Base-by-base conservation (phyloP, 2,113 vertebrate species). In the Diglossa brunneiventris region DNA sequence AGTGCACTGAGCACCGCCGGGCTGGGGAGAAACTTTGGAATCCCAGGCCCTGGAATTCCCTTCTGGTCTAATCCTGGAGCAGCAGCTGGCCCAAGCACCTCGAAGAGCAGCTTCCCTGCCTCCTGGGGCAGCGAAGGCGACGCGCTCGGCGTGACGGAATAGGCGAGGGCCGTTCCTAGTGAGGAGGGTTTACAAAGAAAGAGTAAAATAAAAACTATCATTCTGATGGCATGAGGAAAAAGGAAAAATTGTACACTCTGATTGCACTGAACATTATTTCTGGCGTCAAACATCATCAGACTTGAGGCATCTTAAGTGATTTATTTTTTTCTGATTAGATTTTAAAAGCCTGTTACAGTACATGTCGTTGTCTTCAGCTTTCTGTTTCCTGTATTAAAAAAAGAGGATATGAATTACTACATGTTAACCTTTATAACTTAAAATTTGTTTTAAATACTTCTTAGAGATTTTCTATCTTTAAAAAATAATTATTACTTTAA, bases 191-290 rank as follows among this genome's bases (percentile, higher is more conserved):
- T 96, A 95, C 90, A 96, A 95, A 97, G 87, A 87, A 96, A 97
- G 78, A 96, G 90, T 83, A 97, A 97, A 98, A 97, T 58, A 95
- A 96, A 98, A 97, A 97, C 95, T 95, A 98, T 97, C 68, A 89
- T 90, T 97, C 89, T 90, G 96, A 92, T 94, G 97, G 96, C 94
- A 97, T 94, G 96, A 97, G 98, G 97, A 98, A 64, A 99, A 98
- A 98, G 53, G 95, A 98, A 95, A 97, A 98, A 97, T 97, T 97
- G 98, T 97, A 98, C 97, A 97, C 97, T 98, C 96, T 98, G 98
- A 98, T 98, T 98, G 98, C 98, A 98, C 98, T 98, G 98, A 98
- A 98, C 97, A 97, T 98, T 97, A 98, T 97, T 98, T 98, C 98
- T 98, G 99, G 98, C 97, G 92, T 98, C 98, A 97, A 97, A 98